Evolutionary conservation across 2,888 invertebrate genomes (phyloP).

Genomic region (Lymantria dispar): DNA sequence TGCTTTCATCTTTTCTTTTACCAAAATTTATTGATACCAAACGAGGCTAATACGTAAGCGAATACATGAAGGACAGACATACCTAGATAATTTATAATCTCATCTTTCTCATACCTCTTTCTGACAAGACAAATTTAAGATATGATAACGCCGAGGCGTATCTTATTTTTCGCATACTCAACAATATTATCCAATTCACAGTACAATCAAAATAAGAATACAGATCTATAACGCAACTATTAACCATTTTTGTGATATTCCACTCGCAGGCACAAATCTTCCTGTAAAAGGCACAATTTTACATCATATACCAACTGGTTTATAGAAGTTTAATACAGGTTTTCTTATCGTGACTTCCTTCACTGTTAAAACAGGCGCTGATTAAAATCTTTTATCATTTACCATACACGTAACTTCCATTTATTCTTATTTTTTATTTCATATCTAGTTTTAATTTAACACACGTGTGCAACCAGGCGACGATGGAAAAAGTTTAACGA

Average conservation of each 20-base stretch:
- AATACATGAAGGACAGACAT: neutral
- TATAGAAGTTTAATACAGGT: too few species aligned
- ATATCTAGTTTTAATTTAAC: neutral
- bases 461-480: neutral
- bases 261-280: too few species aligned
- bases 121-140: conserved; percentile 7
- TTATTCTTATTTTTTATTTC: too few species aligned
- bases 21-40: neutral
- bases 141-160: conserved; percentile 2
- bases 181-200: conserved; percentile 2
- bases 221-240: too few species aligned
- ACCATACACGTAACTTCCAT: too few species aligned
- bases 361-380: too few species aligned
- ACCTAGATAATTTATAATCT: conserved; percentile 7
- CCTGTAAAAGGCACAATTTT: too few species aligned
- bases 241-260: too few species aligned
- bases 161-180: conserved; percentile 16
- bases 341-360: too few species aligned
- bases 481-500: neutral
- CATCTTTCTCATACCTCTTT: conserved; percentile 12
- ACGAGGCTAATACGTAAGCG: neutral
- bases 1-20: neutral
- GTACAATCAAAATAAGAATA: too few species aligned
- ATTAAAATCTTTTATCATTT: too few species aligned
- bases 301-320: too few species aligned